Percentiles rank a stretch among this genome's conserved stretches.
These are phyloP conservation scores for Tympanuchus pallidicinctus DNA, from an alignment of 2,113 vertebrate species.

Conservation along the genomic window DNA sequence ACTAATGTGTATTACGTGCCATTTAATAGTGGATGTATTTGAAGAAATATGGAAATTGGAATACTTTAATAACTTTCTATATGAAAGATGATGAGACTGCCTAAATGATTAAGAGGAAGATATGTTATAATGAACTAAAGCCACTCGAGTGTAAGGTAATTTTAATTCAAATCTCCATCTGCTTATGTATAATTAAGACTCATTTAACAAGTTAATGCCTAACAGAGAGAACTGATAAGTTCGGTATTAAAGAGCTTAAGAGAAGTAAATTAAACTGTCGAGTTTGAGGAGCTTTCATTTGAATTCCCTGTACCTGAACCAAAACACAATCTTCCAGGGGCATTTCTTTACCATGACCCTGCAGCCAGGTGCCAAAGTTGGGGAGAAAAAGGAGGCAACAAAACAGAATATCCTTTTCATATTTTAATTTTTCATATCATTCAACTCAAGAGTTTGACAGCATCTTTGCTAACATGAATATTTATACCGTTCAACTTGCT, in stretches of 20 bases:
- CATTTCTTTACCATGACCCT: conserved; percentile 64
- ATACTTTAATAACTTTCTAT: conserved; percentile 86
- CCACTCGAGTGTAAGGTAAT: conserved; percentile 89
- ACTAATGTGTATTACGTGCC: conserved; percentile 80
- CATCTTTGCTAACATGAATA: conserved; percentile 75
- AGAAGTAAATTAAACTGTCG: conserved; percentile 85
- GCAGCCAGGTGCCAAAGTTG: conserved; percentile 23
- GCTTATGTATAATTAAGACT: conserved; percentile 92
- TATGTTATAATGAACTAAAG: conserved; percentile 94
- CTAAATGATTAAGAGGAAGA: conserved; percentile 91
- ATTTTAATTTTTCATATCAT: conserved; percentile 72
- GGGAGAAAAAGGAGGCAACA: not conserved
- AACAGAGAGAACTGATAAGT: conserved; percentile 85
- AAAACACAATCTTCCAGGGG: conserved; percentile 66
- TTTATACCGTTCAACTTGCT: conserved; percentile 68
- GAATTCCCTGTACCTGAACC: conserved; percentile 78
- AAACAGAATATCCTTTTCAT: conserved; percentile 14
- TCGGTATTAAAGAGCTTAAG: conserved; percentile 82
- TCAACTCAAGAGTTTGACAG: conserved; percentile 57
- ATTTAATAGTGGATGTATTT: conserved; percentile 83
- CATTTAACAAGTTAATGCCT: conserved; percentile 91
- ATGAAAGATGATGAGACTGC: conserved; percentile 86
- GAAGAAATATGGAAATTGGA: conserved; percentile 87
- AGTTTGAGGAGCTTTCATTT: conserved; percentile 79
- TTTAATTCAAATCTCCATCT: conserved; percentile 96